phyloP scores from a whole-genome alignment of 2,888 invertebrate species.

The Erebia ligea region DNA sequence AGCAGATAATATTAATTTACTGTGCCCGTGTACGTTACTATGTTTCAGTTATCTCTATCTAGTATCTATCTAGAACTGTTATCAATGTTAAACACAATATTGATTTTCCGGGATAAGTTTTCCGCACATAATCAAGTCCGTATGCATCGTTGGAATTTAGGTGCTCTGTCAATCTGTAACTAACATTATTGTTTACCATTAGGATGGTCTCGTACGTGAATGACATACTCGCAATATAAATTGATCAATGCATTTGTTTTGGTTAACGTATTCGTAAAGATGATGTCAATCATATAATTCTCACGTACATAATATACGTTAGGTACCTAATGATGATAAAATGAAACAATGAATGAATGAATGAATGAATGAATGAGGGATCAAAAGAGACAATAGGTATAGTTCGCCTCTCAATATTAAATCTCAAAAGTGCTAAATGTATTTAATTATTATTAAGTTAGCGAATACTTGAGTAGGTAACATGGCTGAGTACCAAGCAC shows the following conservation, averaged over 20 bases:
- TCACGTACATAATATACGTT: not conserved
- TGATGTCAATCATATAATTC: constrained; percentile 29
- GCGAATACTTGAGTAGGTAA: too few species aligned
- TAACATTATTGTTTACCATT: constrained; percentile 38
- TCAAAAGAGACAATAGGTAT: not conserved
- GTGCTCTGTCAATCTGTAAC: constrained; percentile 47
- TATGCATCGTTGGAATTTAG: constrained; percentile 20
- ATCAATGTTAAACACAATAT: not conserved
- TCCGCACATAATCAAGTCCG: not conserved
- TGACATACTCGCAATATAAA: constrained; percentile 42
- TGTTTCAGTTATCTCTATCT: too few species aligned
- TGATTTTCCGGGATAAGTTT: not conserved
- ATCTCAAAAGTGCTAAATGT: too few species aligned
- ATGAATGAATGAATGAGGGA: too few species aligned
- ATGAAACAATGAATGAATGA: not conserved
- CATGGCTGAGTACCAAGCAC: too few species aligned
- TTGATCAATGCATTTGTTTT: constrained; percentile 22
- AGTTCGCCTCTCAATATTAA: not conserved
- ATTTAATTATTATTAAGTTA: too few species aligned
- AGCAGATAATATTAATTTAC: not conserved
- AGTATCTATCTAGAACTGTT: not conserved
- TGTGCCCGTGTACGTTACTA: not conserved
- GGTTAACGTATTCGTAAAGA: constrained; percentile 18
- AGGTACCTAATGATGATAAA: not conserved
- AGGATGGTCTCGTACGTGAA: constrained; percentile 49